Evolutionary conservation across 2,113 vertebrate genomes (phyloP).

Genomic region (Mustelus asterias): DNA sequence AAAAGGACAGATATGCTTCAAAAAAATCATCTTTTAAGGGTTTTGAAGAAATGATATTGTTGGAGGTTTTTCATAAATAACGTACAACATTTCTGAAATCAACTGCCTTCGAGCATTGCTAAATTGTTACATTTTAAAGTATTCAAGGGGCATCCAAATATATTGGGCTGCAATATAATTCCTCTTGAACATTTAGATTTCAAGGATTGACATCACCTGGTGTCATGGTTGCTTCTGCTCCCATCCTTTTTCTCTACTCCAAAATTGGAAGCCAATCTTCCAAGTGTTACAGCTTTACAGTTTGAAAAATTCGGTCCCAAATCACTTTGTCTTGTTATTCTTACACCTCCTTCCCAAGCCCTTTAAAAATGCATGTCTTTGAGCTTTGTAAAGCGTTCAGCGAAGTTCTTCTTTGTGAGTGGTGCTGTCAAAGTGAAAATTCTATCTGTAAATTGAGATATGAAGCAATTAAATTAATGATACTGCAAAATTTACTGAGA

Average conservation of each 20-base stretch:
- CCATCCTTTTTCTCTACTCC: neutral
- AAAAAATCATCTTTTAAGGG: neutral
- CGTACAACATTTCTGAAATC: neutral
- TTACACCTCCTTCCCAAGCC: neutral
- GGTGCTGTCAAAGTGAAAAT: neutral
- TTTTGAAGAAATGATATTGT: neutral
- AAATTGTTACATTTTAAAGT: neutral
- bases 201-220: neutral
- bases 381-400: neutral
- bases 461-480: neutral
- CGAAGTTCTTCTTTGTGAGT: neutral
- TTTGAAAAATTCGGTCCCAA: neutral
- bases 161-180: neutral
- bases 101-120: neutral
- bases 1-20: neutral
- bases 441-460: neutral
- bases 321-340: neutral
- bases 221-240: neutral
- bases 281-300: neutral
- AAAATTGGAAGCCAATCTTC: neutral
- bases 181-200: neutral
- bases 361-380: neutral
- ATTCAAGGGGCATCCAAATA: neutral
- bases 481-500: neutral
- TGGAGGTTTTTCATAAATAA: slow-evolving; percentile 7